Evolutionary conservation across 2,797 vertebrate species (phyloP).

Genomic region (Choloepus didactylus): DNA sequence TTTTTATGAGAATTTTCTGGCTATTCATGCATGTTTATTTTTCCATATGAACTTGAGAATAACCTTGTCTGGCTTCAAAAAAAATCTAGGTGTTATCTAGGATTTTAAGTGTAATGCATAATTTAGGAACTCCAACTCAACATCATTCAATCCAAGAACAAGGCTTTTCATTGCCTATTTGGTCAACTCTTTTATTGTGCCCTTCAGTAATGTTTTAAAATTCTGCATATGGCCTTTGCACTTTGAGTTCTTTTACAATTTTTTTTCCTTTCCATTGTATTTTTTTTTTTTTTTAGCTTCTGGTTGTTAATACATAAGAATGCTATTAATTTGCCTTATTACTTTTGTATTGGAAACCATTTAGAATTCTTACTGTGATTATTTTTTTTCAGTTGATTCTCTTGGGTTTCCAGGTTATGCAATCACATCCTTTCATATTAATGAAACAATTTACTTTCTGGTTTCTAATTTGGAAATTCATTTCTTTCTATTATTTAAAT

Average conservation of each 20-base stretch:
- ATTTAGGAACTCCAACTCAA: slow-evolving; percentile 34
- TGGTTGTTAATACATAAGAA: not conserved
- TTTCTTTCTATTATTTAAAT: slow-evolving; percentile 69
- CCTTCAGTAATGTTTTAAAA: not conserved
- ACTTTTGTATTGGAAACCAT: slow-evolving; percentile 29
- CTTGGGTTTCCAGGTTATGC: slow-evolving; percentile 60
- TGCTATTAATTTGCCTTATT: slow-evolving; percentile 28
- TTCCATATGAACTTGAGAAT: slow-evolving; percentile 49
- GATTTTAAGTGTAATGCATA: not conserved
- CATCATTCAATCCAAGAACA: slow-evolving; percentile 22
- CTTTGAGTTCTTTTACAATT: slow-evolving; percentile 10
- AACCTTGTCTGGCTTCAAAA: slow-evolving; percentile 33
- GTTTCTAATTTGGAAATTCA: slow-evolving; percentile 64
- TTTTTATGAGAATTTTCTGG: slow-evolving; percentile 44
- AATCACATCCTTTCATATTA: slow-evolving; percentile 44
- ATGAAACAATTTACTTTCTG: slow-evolving; percentile 46
- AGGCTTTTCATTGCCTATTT: slow-evolving; percentile 2
- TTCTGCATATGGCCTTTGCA: not conserved
- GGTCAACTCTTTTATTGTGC: not conserved
- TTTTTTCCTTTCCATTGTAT: not conserved
- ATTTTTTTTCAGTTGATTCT: slow-evolving; percentile 47
- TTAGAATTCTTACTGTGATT: slow-evolving; percentile 20
- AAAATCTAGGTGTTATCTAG: slow-evolving; percentile 3
- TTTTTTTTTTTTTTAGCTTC: slow-evolving; percentile 49
- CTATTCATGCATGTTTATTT: slow-evolving; percentile 16